A percentile compares a stretch with the other conserved stretches of the same genome.
These are phyloP conservation scores for Leguminivora glycinivorella DNA, from an alignment of 1,140 invertebrate genomes.

Conservation along the genomic window DNA sequence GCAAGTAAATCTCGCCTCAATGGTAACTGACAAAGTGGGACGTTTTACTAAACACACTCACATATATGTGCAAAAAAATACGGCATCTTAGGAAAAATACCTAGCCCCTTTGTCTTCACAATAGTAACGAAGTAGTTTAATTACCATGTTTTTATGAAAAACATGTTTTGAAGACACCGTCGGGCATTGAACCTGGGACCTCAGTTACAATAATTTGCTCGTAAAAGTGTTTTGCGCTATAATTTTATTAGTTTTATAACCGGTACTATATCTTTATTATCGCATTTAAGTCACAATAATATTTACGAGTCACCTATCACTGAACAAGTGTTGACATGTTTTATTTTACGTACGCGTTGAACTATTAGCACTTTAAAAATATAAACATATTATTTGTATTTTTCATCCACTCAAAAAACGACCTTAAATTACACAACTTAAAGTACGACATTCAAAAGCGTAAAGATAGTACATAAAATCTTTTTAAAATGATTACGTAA, in stretches of 20 bases:
- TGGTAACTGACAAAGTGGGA: too few species aligned
- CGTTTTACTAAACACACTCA: too few species aligned
- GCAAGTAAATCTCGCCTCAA: too few species aligned
- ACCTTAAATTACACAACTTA: background rate
- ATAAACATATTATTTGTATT: background rate
- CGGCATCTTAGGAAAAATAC: too few species aligned
- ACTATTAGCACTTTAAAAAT: background rate
- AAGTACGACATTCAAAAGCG: background rate
- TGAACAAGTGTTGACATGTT: constrained; percentile 5
- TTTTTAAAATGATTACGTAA: background rate
- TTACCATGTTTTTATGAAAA: background rate
- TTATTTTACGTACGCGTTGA: background rate
- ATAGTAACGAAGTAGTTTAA: background rate
- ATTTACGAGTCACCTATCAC: background rate
- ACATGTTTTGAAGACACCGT: background rate
- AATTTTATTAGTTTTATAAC: background rate
- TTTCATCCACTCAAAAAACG: background rate
- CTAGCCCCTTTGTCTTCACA: background rate
- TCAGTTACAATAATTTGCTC: background rate
- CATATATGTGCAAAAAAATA: too few species aligned
- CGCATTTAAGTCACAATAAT: background rate
- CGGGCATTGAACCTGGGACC: background rate
- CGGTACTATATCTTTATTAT: constrained; percentile 2
- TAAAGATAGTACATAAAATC: background rate
- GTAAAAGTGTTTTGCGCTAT: constrained; percentile 11